These are phyloP conservation scores for Menidia beryllina DNA, from an alignment of 2,113 vertebrate genomes.

Conservation along the genomic window DNA sequence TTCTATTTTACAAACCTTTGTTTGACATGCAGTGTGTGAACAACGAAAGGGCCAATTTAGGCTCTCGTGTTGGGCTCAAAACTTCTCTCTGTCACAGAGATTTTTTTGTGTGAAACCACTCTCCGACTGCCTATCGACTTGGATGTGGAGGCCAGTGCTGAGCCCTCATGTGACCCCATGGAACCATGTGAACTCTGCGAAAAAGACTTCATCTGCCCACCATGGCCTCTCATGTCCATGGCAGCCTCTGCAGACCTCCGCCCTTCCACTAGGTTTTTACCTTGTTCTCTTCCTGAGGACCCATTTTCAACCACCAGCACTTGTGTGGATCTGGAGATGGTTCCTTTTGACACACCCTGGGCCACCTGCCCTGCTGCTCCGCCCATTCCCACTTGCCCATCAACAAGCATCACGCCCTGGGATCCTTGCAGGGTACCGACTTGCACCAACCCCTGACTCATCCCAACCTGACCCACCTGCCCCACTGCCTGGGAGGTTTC, in stretches of 20 bases:
- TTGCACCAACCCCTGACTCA: constrained; percentile 85
- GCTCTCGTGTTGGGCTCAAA: constrained; percentile 57
- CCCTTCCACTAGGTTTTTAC: constrained; percentile 20
- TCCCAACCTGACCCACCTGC: constrained; percentile 71
- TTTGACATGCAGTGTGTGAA: neutral
- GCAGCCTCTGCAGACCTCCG: constrained; percentile 23
- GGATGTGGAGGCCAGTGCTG: constrained; percentile 37
- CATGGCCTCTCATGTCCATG: constrained; percentile 41
- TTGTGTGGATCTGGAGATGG: constrained; percentile 41
- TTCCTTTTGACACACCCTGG: constrained; percentile 49
- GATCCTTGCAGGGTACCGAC: constrained; percentile 75
- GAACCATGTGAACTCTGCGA: constrained; percentile 37
- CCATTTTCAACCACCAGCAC: constrained; percentile 60
- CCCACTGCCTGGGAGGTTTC: constrained; percentile 57
- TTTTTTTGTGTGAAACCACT: constrained; percentile 69
- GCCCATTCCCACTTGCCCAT: constrained; percentile 53
- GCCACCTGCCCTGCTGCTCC: constrained; percentile 29
- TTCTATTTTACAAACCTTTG: constrained; percentile 3
- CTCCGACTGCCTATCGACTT: constrained; percentile 55
- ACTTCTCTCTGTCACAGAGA: constrained; percentile 72
- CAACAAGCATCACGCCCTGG: constrained; percentile 74
- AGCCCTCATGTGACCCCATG: constrained; percentile 45
- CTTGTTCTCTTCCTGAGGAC: constrained; percentile 39
- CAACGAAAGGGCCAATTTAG: constrained; percentile 23
- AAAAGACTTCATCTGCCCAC: constrained; percentile 36